These are phyloP conservation scores for Heliconius aoede DNA, from an alignment of 2,888 invertebrate species.

Conservation along the genomic window DNA sequence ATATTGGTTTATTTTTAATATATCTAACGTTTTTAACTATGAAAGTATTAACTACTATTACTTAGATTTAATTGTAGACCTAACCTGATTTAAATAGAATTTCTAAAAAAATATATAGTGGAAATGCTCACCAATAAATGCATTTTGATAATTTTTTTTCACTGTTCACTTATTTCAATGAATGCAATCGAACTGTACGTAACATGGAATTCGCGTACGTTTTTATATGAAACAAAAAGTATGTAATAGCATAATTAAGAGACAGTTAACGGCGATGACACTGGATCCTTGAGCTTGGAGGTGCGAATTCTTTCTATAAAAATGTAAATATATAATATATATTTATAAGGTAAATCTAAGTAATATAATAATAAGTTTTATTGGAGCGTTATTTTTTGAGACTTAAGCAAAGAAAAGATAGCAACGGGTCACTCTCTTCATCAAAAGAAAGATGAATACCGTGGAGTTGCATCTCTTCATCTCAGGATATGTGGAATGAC, in stretches of 20 bases:
- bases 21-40: too few species aligned
- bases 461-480: too few species aligned
- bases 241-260: conserved; percentile 55
- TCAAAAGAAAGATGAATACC: too few species aligned
- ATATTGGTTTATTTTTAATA: background rate
- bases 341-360: background rate
- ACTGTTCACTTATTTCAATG: conserved; percentile 37
- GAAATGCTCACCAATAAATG: conserved; percentile 29
- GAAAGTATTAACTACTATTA: background rate
- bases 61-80: background rate
- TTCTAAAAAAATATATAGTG: background rate
- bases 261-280: conserved; percentile 52
- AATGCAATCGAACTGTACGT: conserved; percentile 59
- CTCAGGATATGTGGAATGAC: too few species aligned
- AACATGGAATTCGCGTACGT: conserved; percentile 48
- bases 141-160: conserved; percentile 13
- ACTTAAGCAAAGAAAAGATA: background rate
- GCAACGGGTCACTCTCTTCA: background rate
- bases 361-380: background rate
- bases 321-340: background rate
- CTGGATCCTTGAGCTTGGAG: conserved; percentile 57
- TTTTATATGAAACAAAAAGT: conserved; percentile 64
- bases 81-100: background rate
- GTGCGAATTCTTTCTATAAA: conserved; percentile 47
- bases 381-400: background rate